phyloP scores from a whole-genome alignment of 2,888 invertebrate species.

The Coremacera marginata region DNA sequence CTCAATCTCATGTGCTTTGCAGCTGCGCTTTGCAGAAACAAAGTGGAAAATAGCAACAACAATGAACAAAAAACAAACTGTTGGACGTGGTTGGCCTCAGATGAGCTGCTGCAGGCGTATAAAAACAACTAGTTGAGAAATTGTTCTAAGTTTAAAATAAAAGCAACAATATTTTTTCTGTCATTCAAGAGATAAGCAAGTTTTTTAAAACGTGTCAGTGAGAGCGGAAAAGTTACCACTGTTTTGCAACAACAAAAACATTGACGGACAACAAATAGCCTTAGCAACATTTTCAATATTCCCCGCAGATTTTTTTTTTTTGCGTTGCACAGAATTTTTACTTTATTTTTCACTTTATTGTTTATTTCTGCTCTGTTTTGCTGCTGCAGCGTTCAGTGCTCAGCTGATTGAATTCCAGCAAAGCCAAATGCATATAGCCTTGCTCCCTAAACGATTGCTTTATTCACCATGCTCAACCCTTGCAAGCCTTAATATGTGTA shows the following conservation, averaged over 20 bases:
- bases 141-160: no score
- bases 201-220: neutral
- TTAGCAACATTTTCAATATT: constrained; percentile 9
- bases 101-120: neutral
- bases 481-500: no score
- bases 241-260: neutral
- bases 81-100: constrained; percentile 16
- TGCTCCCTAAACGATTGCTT: no score
- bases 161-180: no score
- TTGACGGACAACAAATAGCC: neutral
- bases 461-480: no score
- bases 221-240: neutral
- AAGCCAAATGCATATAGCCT: no score
- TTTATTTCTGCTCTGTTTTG: no score
- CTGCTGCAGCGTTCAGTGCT: no score
- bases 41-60: neutral
- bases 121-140: neutral
- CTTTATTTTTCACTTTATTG: no score
- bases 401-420: no score
- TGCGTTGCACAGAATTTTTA: neutral
- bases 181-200: no score
- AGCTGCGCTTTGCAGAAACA: neutral
- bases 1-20: neutral
- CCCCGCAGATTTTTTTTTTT: neutral
- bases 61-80: constrained; percentile 25